These are phyloP conservation scores for Crotalus tigris DNA, from an alignment of 2,113 vertebrate species.

Conservation along the genomic window DNA sequence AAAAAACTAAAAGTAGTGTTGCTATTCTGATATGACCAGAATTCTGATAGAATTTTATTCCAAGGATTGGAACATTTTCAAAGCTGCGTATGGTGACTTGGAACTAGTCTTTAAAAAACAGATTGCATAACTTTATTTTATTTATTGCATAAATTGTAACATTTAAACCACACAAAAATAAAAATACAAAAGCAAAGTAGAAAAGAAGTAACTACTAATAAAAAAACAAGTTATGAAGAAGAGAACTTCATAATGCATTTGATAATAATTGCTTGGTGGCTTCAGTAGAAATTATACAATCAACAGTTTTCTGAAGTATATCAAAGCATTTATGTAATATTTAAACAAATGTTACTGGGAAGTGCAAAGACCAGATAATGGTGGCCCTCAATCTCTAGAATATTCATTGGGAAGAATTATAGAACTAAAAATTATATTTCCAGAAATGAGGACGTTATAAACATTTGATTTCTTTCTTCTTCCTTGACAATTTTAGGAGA, in stretches of 20 bases:
- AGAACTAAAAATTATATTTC: background rate
- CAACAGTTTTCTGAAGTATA: background rate
- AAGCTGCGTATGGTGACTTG: background rate
- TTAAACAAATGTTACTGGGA: background rate
- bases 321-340: background rate
- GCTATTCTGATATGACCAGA: background rate
- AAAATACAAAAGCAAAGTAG: background rate
- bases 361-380: no score
- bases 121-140: background rate
- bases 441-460: background rate
- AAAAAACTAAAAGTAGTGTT: background rate
- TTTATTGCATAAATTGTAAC: background rate
- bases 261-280: background rate
- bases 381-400: no score
- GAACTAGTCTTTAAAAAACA: background rate
- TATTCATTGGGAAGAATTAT: background rate
- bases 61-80: background rate
- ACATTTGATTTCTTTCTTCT: background rate
- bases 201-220: background rate
- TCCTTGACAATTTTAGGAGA: background rate
- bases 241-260: background rate
- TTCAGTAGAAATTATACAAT: background rate
- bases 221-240: background rate
- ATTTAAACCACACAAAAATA: background rate
- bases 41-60: background rate